A percentile compares a stretch with the other conserved stretches of the same genome.
phyloP scores from a whole-genome alignment of 1,140 invertebrate species.

The Brachionus koreanus region DNA sequence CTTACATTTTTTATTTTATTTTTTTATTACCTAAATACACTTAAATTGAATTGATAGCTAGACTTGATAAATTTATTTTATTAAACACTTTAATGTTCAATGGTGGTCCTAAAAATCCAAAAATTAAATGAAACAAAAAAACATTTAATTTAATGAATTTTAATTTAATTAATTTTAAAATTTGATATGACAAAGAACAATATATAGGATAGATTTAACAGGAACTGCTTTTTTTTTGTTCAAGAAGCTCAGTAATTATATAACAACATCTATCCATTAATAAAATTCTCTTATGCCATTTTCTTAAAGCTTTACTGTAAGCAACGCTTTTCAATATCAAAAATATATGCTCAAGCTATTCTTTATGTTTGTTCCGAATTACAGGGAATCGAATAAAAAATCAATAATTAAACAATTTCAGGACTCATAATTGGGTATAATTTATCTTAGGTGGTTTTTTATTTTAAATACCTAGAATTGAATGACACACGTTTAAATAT shows the following conservation, averaged over 20 bases:
- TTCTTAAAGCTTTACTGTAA: neutral
- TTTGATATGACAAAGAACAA: too few species aligned
- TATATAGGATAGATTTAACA: too few species aligned
- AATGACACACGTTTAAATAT: neutral
- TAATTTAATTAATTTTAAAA: neutral
- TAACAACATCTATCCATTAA: neutral
- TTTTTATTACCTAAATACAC: too few species aligned
- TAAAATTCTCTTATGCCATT: neutral
- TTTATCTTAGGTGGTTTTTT: neutral
- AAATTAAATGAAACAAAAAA: too few species aligned
- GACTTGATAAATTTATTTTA: too few species aligned
- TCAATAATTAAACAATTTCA: constrained; percentile 10
- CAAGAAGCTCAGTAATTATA: neutral
- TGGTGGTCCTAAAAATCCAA: too few species aligned
- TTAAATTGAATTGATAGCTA: too few species aligned
- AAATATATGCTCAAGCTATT: neutral
- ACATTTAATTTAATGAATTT: too few species aligned
- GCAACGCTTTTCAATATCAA: neutral
- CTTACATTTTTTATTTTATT: too few species aligned
- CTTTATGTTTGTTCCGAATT: neutral
- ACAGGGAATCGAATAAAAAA: neutral
- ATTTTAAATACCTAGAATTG: neutral
- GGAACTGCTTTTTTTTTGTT: neutral
- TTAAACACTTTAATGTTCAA: too few species aligned
- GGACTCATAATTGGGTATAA: constrained; percentile 6